These are phyloP conservation scores for Tenualosa ilisha DNA, from an alignment of 2,797 vertebrate species.

Conservation along the genomic window DNA sequence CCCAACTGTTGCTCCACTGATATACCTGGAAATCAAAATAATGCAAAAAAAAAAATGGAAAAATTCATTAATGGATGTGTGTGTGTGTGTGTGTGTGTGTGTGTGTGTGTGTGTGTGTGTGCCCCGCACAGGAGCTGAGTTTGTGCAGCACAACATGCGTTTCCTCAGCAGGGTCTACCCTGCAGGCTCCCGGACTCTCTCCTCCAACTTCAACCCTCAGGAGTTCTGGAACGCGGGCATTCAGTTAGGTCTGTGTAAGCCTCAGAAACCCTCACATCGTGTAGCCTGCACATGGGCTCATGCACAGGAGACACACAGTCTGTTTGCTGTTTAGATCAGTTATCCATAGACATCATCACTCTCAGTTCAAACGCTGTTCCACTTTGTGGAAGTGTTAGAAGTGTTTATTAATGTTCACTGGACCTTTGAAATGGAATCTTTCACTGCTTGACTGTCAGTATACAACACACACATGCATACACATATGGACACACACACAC, in stretches of 20 bases:
- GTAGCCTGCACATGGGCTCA: background rate
- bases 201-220: conserved; percentile 87
- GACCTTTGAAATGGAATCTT: background rate
- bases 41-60: too few relatives aligned
- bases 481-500: background rate
- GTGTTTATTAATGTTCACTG: background rate
- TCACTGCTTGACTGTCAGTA: background rate
- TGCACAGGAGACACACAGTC: background rate
- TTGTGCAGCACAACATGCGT: conserved; percentile 77
- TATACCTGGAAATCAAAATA: too few relatives aligned
- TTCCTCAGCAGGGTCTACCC: conserved; percentile 90
- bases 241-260: conserved; percentile 79
- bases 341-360: too few relatives aligned
- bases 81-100: background rate
- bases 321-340: too few relatives aligned
- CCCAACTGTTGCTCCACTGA: too few relatives aligned
- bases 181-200: conserved; percentile 72
- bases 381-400: background rate
- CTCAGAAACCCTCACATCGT: background rate
- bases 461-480: background rate
- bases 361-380: too few relatives aligned
- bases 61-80: background rate
- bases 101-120: background rate
- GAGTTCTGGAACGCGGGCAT: conserved; percentile 89
- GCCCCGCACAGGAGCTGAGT: conserved; percentile 65